A percentile compares a stretch with the other conserved stretches of the same genome.
phyloP scores from a whole-genome alignment of 2,888 invertebrate species.

The Platycheirus albimanus region DNA sequence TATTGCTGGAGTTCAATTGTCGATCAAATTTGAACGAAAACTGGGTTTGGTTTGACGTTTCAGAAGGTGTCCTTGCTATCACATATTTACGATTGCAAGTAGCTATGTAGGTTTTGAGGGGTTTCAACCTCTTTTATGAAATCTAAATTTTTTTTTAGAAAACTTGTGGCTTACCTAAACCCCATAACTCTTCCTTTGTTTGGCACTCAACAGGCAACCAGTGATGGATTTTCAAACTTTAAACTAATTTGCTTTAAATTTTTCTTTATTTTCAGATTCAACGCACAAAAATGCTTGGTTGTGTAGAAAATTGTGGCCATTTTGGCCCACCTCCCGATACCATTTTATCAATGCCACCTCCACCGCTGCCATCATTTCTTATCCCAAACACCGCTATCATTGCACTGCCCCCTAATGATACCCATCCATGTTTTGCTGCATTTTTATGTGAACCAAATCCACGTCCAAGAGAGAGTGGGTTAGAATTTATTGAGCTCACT shows the following conservation, averaged over 20 bases:
- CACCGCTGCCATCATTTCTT: slow-evolving; percentile 91
- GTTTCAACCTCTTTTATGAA: no score
- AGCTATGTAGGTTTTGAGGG: no score
- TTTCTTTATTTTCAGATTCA: slow-evolving; percentile 29
- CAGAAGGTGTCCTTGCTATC: no score
- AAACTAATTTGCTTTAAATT: neutral
- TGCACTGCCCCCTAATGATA: slow-evolving; percentile 83
- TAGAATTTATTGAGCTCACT: slow-evolving; percentile 91
- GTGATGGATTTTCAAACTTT: no score
- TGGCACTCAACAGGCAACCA: no score
- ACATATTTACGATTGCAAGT: no score
- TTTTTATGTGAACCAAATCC: slow-evolving; percentile 86
- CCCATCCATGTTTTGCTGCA: slow-evolving; percentile 87
- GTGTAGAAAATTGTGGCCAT: slow-evolving; percentile 81
- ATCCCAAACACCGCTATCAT: slow-evolving; percentile 80
- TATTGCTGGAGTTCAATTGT: no score
- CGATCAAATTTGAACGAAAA: no score
- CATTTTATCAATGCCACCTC: slow-evolving; percentile 92
- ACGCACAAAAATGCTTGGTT: slow-evolving; percentile 78
- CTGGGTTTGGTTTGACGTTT: no score
- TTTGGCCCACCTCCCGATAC: slow-evolving; percentile 88
- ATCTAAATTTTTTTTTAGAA: no score
- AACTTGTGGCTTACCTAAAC: no score
- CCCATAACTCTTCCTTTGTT: no score
- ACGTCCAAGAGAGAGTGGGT: slow-evolving; percentile 85